A percentile compares a stretch with the other conserved stretches of the same genome.
Conservation (phyloP, 2,797 vertebrate species). For the Syndactyla subalaris region DNA sequence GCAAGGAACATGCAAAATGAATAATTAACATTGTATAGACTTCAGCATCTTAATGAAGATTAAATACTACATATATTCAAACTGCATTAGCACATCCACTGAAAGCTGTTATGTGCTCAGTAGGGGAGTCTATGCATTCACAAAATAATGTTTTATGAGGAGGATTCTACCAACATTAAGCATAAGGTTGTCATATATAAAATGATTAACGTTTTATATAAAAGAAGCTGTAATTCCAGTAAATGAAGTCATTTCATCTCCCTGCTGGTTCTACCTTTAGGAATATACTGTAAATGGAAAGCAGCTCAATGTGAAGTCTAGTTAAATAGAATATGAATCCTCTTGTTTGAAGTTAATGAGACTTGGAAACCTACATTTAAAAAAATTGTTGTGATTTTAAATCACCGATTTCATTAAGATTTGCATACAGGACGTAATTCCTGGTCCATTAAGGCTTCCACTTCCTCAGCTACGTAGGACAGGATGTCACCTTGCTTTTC, state of each 20-base stretch:
- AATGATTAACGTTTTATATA: constrained; percentile 80
- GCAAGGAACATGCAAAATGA: constrained; percentile 79
- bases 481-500: background rate
- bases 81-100: constrained; percentile 79
- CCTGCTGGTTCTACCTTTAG: constrained; percentile 80
- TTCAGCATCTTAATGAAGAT: constrained; percentile 82
- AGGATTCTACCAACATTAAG: constrained; percentile 78
- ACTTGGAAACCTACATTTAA: constrained; percentile 35
- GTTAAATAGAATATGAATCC: constrained; percentile 75
- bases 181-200: constrained; percentile 83
- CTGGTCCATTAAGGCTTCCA: background rate
- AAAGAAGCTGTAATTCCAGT: constrained; percentile 79
- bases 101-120: constrained; percentile 76
- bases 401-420: constrained; percentile 13
- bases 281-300: constrained; percentile 77
- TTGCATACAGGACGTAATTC: background rate
- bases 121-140: constrained; percentile 74
- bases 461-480: background rate
- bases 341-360: constrained; percentile 76
- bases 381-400: constrained; percentile 48
- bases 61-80: constrained; percentile 80
- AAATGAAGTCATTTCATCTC: constrained; percentile 80
- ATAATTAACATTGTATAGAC: constrained; percentile 83
- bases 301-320: constrained; percentile 71
- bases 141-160: constrained; percentile 80